Conservation (phyloP, 2,888 invertebrate species). For the Abrostola triplasia region DNA sequence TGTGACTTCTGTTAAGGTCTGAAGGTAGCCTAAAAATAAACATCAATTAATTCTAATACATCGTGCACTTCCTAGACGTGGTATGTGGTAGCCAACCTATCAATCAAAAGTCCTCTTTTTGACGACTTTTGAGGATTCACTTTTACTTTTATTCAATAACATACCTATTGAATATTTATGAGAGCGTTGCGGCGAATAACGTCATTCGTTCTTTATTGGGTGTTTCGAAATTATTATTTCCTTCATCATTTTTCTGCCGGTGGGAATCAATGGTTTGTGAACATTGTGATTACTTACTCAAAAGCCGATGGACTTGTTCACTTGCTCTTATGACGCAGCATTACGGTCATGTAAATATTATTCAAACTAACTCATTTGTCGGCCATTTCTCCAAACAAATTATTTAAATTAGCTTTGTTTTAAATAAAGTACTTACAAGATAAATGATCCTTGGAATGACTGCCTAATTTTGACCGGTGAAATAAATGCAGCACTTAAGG, state of each 20-base stretch:
- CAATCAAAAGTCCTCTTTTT: constrained; percentile 72
- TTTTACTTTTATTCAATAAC: constrained; percentile 85
- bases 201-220: constrained; percentile 71
- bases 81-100: constrained; percentile 65
- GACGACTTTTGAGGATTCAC: constrained; percentile 73
- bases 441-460: constrained; percentile 14
- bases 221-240: constrained; percentile 74
- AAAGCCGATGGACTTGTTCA: constrained; percentile 68
- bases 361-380: constrained; percentile 33
- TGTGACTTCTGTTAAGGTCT: constrained; percentile 31
- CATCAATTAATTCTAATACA: constrained; percentile 69
- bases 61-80: constrained; percentile 69
- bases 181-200: constrained; percentile 71
- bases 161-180: constrained; percentile 79
- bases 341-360: constrained; percentile 18
- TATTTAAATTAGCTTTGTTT: constrained; percentile 15
- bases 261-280: no score
- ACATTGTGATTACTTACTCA: constrained; percentile 75
- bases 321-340: constrained; percentile 56
- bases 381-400: constrained; percentile 24
- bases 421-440: constrained; percentile 22
- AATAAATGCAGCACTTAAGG: constrained; percentile 22
- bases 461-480: constrained; percentile 15
- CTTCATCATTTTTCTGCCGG: constrained; percentile 68
- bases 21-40: constrained; percentile 52